phyloP scores from a whole-genome alignment of 35 echinoderm and acorn worm genomes.

The Ophioderma brevispina region DNA sequence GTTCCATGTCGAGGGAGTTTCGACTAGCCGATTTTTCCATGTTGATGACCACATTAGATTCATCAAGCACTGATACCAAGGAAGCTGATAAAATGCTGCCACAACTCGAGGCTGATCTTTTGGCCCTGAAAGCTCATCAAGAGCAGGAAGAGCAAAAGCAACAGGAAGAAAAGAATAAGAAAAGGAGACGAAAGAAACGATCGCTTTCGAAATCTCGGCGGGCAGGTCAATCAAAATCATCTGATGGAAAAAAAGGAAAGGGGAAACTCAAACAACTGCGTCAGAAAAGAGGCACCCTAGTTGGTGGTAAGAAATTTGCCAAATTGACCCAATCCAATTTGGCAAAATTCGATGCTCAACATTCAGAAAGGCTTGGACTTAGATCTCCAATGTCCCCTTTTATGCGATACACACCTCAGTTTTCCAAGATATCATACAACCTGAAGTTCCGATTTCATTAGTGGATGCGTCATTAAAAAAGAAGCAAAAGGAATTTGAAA shows the following conservation, averaged over 20 bases:
- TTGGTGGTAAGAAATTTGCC: neutral
- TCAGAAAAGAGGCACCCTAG: neutral
- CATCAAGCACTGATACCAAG: neutral
- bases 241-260: slow-evolving; percentile 1
- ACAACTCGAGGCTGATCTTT: slow-evolving; percentile 72
- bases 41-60: slow-evolving; percentile 36
- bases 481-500: neutral
- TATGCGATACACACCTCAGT: neutral
- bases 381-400: neutral
- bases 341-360: slow-evolving; percentile 5
- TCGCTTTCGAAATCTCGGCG: neutral
- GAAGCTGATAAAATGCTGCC: slow-evolving; percentile 27
- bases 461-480: neutral
- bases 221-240: neutral
- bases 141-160: slow-evolving; percentile 65
- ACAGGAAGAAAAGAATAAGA: slow-evolving; percentile 26
- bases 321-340: slow-evolving; percentile 20
- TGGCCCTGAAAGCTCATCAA: slow-evolving; percentile 68
- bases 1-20: slow-evolving; percentile 76
- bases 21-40: slow-evolving; percentile 88
- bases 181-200: slow-evolving; percentile 23
- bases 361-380: neutral
- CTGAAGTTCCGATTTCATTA: neutral
- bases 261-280: neutral
- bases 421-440: neutral